Base-by-base conservation (phyloP, 2,888 invertebrate genomes). In the Sycophila texana region DNA sequence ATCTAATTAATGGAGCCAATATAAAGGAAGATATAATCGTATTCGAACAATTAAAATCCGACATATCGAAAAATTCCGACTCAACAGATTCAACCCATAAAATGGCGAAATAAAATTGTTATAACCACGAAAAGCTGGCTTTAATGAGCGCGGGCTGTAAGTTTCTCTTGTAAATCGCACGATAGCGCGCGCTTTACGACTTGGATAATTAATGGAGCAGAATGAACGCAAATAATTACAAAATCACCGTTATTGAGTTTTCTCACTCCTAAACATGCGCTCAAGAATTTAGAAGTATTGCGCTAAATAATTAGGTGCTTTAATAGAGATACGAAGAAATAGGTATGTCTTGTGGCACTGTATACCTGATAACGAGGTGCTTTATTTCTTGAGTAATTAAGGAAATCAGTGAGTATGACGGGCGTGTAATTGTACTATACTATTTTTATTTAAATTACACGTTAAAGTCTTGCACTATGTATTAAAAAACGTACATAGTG, bases 221-320 rank as follows among this genome's bases (percentile, higher is more conserved):
- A 26, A 51, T 75, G 51, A 60, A 51, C 30, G 60, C 30, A 51
- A 67, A 75, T 75, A 75, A 60, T 75, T 67, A 60, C 51, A 60
- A 60, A 60, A 67, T 14, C 20, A n/a, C n/a, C n/a, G n/a, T 20
- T 30, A 47, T n/a, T 13, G 53, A 39, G 14, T 53, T 53, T 53
- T 53, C n/a, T 53, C 53, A 26, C 47, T 53, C 3, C 14, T 67
- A 53, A 53, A 14, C 47, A 18, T 5, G 26, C 53, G 53, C 16
- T 16, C 49, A 49, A 39, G 39, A 39, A 22, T 47, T 30, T 14
- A 63, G 22, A 16, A 30, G 20, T 30, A 68, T 74, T 68, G 53
- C 26, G 68, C 58, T 26, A 75, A 68, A 68, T 75, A 68, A 75
- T 75, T 68, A 75, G 61, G 68, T 53, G 39, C 39, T 68, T 68